These are phyloP conservation scores for Liposcelis brunnea DNA, from an alignment of 2,888 invertebrate species.

Conservation along the genomic window DNA sequence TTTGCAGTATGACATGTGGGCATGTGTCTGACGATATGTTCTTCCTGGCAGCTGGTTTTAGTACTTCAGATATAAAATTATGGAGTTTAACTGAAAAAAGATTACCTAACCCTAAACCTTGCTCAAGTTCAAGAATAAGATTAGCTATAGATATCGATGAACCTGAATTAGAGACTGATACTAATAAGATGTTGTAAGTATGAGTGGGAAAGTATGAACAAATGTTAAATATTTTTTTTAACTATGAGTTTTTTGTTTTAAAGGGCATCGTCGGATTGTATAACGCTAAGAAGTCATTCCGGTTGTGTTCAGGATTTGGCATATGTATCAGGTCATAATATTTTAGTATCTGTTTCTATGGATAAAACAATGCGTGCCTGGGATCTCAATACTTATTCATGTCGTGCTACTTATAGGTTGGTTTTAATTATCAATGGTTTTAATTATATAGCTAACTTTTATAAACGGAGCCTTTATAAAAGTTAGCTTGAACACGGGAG, in stretches of 20 bases:
- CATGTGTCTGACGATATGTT: conserved; percentile 43
- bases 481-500: too few species aligned
- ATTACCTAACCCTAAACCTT: conserved; percentile 14
- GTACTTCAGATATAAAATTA: conserved; percentile 47
- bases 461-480: background rate
- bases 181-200: conserved; percentile 15
- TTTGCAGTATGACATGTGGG: conserved; percentile 40
- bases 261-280: conserved; percentile 3
- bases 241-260: too few species aligned
- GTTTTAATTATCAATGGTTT: conserved; percentile 18
- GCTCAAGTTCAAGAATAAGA: conserved; percentile 14
- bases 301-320: conserved; percentile 52
- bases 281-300: conserved; percentile 49
- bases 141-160: background rate
- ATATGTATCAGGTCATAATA: conserved; percentile 38
- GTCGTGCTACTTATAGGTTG: conserved; percentile 49
- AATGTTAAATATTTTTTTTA: too few species aligned
- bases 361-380: conserved; percentile 64
- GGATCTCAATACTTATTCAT: conserved; percentile 49
- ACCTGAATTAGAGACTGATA: conserved; percentile 15
- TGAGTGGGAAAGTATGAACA: background rate
- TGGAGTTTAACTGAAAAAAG: conserved; percentile 38
- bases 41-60: conserved; percentile 50
- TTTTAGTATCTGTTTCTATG: conserved; percentile 55
- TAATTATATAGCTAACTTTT: conserved; percentile 10